These are phyloP conservation scores for Epistrophe eligans DNA, from an alignment of 2,888 invertebrate genomes.

Conservation along the genomic window DNA sequence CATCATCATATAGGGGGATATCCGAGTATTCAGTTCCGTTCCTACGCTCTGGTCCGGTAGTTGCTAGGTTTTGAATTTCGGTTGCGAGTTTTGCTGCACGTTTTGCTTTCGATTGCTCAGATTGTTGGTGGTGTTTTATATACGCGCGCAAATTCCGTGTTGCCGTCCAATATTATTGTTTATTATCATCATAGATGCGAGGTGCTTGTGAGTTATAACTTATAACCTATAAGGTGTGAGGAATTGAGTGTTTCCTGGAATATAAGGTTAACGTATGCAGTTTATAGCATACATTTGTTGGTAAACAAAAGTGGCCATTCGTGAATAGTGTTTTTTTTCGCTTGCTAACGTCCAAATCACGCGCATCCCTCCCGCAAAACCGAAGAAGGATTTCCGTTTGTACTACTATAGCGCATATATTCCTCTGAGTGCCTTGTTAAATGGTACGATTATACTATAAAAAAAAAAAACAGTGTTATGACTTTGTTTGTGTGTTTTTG, in stretches of 20 bases:
- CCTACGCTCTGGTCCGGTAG: slow-evolving; percentile 69
- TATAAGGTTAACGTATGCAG: slow-evolving; percentile 18
- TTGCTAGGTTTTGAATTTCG: slow-evolving; percentile 62
- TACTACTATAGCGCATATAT: neutral
- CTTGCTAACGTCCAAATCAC: slow-evolving; percentile 3
- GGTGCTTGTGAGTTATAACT: neutral
- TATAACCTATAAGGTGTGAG: neutral
- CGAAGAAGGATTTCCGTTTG: slow-evolving; percentile 27
- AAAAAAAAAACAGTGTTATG: neutral
- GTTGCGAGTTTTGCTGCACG: slow-evolving; percentile 19
- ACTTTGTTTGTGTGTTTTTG: slow-evolving; percentile 16
- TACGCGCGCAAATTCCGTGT: slow-evolving; percentile 53
- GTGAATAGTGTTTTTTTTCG: neutral
- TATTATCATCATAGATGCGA: slow-evolving; percentile 22
- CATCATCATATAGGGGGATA: slow-evolving; percentile 63
- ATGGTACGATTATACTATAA: slow-evolving; percentile 18
- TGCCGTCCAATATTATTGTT: slow-evolving; percentile 53
- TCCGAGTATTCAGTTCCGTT: slow-evolving; percentile 71
- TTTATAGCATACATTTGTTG: slow-evolving; percentile 60
- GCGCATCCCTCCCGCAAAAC: slow-evolving; percentile 4
- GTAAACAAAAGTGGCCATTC: slow-evolving; percentile 62
- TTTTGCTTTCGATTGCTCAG: slow-evolving; percentile 40
- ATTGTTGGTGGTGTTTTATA: slow-evolving; percentile 23
- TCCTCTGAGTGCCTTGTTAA: slow-evolving; percentile 31
- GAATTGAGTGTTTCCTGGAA: slow-evolving; percentile 37